Base-by-base conservation (phyloP, 2,888 invertebrate genomes). In the Nycteola revayana region DNA sequence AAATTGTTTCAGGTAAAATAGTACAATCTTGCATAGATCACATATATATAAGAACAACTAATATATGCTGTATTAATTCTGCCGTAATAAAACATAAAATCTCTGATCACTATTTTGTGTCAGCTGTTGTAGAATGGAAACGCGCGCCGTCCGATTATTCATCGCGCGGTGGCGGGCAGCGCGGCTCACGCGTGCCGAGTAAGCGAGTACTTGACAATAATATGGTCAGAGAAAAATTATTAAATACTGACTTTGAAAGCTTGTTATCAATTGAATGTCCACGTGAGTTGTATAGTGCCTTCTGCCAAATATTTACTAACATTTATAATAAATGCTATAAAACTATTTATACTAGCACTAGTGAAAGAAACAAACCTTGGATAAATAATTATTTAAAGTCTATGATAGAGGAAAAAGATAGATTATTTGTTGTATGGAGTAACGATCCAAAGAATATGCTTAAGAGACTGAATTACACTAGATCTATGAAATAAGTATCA, bases 81-180 rank as follows among this genome's bases (percentile, higher is more conserved):
- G 24, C 24, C 5, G 8, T 30, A 9, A 24, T 30, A 9, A 22
- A 30, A 11, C 23, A 30, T 10, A 30, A 30, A 30, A 30, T 23
- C 3, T 23, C 29, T 1, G 29, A 29, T 23, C 29, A 29, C n/a
- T 29, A 29, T 23, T 11, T 29, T 7, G 18, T 30, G 2, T 17
- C 24, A 2, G 30, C 18, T 5, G 14, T 3, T 7, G 30, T 24
- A 24, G 9, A 30, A 7, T 30, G 30, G 30, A 30, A 2, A 17
- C 24, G 9, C 8, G 5, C 29, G 3, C 14, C 14, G 14, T 5
- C 14, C 14, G 14, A 5, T 5, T 14, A n/a, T n/a, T 10, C 9
- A 7, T 1, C n/a, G 10, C 2, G 9, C 9, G 28, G 10, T 20
- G 17, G 3, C n/a, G 4, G 5, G 7, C 7, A 3, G 1, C n/a